These are phyloP conservation scores for Drosophila antonietae DNA, from an alignment of 2,888 invertebrate species.

Conservation along the genomic window DNA sequence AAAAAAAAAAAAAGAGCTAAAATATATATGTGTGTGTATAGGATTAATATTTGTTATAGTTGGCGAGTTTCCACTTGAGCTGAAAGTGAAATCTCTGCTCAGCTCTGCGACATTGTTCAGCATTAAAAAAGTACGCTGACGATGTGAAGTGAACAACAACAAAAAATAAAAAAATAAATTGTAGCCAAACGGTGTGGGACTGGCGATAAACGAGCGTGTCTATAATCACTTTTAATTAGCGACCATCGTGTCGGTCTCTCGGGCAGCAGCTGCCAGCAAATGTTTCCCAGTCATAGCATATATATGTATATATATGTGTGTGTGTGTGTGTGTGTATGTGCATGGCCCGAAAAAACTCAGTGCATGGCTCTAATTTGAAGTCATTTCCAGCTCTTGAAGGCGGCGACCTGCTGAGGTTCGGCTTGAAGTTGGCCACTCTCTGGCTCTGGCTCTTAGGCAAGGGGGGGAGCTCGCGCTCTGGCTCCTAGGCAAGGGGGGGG, in stretches of 20 bases:
- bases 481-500: too few species aligned
- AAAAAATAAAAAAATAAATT: too few species aligned
- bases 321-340: not conserved
- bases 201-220: constrained; percentile 68
- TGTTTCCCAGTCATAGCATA: constrained; percentile 41
- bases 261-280: constrained; percentile 21
- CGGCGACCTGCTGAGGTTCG: not conserved
- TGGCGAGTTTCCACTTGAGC: not conserved
- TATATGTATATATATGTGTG: not conserved
- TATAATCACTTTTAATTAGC: constrained; percentile 79
- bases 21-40: too few species aligned
- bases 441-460: too few species aligned
- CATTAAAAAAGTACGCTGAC: constrained; percentile 2
- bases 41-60: too few species aligned
- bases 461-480: too few species aligned
- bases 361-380: constrained; percentile 67
- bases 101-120: constrained; percentile 19
- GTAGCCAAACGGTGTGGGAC: constrained; percentile 28
- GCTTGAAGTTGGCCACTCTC: not conserved
- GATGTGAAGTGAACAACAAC: too few species aligned
- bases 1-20: too few species aligned
- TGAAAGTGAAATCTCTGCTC: constrained; percentile 46
- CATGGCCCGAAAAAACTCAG: constrained; percentile 22
- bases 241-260: constrained; percentile 24
- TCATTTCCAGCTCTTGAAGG: constrained; percentile 53